phyloP scores from a whole-genome alignment of 2,888 invertebrate genomes.

The Habroteleia sp. region DNA sequence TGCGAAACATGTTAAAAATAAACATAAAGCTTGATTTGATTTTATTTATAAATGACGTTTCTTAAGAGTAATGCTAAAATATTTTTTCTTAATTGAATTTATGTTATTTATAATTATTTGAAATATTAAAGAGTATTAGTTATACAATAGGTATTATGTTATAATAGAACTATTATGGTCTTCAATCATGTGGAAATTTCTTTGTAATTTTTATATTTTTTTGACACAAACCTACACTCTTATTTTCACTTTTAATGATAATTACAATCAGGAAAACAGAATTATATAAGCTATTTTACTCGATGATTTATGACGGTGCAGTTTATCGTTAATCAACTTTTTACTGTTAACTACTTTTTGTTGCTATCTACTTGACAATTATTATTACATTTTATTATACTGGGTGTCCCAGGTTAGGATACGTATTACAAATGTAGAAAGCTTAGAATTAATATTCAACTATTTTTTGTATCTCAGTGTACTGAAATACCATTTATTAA shows the following conservation, averaged over 20 bases:
- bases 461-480: too few relatives aligned
- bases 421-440: too few relatives aligned
- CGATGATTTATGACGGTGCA: conserved; percentile 45
- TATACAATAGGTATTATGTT: not conserved
- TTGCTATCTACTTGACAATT: conserved; percentile 36
- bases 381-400: conserved; percentile 28
- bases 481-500: conserved; percentile 13
- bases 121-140: not conserved
- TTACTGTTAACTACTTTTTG: too few relatives aligned
- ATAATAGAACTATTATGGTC: too few relatives aligned
- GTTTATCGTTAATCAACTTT: conserved; percentile 50
- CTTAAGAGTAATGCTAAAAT: too few relatives aligned
- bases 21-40: too few relatives aligned
- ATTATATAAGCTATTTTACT: conserved; percentile 47
- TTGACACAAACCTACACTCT: not conserved
- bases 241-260: conserved; percentile 42
- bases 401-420: conserved; percentile 40
- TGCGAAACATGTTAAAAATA: too few relatives aligned
- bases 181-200: conserved; percentile 32
- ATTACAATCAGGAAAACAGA: conserved; percentile 46
- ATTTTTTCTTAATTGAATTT: too few relatives aligned
- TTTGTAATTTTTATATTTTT: conserved; percentile 20
- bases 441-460: too few relatives aligned
- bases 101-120: too few relatives aligned
- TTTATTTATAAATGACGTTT: too few relatives aligned